Conservation (phyloP, 2,797 vertebrate species). For the Lutjanus campechanus region DNA sequence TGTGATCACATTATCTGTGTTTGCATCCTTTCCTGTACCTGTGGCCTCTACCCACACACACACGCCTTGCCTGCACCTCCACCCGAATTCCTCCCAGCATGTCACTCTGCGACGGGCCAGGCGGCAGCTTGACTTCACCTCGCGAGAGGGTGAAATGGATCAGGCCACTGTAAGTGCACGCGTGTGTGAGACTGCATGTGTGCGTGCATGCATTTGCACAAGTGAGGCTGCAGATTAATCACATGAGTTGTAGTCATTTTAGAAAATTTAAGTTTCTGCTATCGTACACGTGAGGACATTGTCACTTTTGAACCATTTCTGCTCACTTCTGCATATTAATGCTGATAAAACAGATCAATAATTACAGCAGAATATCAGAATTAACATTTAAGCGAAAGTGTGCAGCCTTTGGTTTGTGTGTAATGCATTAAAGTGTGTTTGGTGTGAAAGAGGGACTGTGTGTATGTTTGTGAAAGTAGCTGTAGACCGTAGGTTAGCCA, state of each 20-base stretch:
- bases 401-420: conserved; percentile 7
- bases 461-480: conserved; percentile 11
- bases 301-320: background rate
- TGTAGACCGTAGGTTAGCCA: background rate
- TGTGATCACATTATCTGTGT: conserved; percentile 73
- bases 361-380: background rate
- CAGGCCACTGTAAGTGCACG: conserved; percentile 89
- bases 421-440: conserved; percentile 3
- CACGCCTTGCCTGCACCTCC: conserved; percentile 67
- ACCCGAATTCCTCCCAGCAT: conserved; percentile 86
- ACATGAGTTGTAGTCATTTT: background rate
- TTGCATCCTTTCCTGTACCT: conserved; percentile 66
- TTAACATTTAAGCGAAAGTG: background rate
- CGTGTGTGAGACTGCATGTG: conserved; percentile 45
- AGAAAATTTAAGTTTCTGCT: background rate
- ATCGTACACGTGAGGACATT: too few relatives aligned
- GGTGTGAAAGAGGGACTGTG: conserved; percentile 15
- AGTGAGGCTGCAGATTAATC: conserved; percentile 8
- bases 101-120: conserved; percentile 86
- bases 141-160: conserved; percentile 87
- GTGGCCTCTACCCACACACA: conserved; percentile 52
- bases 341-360: background rate
- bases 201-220: conserved; percentile 6
- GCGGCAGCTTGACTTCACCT: conserved; percentile 87
- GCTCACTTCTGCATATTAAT: background rate